Evolutionary conservation across 1,140 invertebrate species (phyloP).

Genomic region (Solenopsis fugax): DNA sequence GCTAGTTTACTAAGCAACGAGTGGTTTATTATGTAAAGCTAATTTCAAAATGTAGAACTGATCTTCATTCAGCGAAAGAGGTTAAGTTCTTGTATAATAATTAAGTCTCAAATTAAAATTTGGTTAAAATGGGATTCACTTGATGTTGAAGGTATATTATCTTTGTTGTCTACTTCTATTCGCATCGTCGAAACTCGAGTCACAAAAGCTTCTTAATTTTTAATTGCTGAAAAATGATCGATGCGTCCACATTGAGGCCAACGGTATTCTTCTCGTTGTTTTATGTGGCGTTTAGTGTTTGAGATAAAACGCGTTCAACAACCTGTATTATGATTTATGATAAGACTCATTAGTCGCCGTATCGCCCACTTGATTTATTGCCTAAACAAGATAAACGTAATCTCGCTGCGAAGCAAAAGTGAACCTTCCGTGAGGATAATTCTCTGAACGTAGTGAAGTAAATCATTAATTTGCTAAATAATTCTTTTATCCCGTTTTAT

Average conservation of each 20-base stretch:
- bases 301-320: slow-evolving; percentile 25
- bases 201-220: slow-evolving; percentile 25
- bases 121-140: slow-evolving; percentile 18
- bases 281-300: slow-evolving; percentile 12
- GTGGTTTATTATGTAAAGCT: slow-evolving; percentile 15
- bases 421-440: slow-evolving; percentile 1
- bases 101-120: slow-evolving; percentile 43
- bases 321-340: slow-evolving; percentile 53
- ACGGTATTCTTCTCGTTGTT: slow-evolving; percentile 30
- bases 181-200: not conserved
- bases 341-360: slow-evolving; percentile 49
- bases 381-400: slow-evolving; percentile 38
- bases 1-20: not conserved
- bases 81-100: slow-evolving; percentile 17
- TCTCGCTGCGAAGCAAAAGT: not conserved
- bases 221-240: slow-evolving; percentile 45
- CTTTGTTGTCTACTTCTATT: not conserved
- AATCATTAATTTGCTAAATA: slow-evolving; percentile 48
- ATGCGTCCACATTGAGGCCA: slow-evolving; percentile 22
- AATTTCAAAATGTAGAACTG: slow-evolving; percentile 29
- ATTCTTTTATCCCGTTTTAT: not conserved
- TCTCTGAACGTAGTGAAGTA: not conserved
- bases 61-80: slow-evolving; percentile 1
- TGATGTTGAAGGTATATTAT: not conserved
- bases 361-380: slow-evolving; percentile 52